Conservation (phyloP, 1,140 invertebrate genomes). For the Camponotus floridanus region DNA sequence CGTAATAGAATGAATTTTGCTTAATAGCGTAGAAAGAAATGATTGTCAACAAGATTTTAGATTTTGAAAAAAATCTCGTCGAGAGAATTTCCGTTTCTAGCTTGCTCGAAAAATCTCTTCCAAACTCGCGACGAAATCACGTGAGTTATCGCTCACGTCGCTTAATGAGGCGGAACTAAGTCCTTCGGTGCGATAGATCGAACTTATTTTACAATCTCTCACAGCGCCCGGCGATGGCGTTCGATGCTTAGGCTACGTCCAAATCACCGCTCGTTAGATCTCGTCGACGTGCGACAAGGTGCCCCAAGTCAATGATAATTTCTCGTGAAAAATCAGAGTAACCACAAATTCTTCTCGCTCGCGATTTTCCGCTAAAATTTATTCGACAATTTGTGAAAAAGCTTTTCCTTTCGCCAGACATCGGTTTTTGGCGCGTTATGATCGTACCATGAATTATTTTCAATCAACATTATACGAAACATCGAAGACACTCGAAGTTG, state of each 20-base stretch:
- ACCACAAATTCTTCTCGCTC: slow-evolving; percentile 17
- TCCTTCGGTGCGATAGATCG: slow-evolving; percentile 38
- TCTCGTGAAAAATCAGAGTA: slow-evolving; percentile 38
- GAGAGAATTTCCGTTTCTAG: neutral
- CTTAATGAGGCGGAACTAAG: slow-evolving; percentile 69
- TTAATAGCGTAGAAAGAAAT: neutral
- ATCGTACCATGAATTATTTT: neutral
- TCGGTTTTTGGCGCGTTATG: slow-evolving; percentile 15
- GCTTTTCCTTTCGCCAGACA: slow-evolving; percentile 35
- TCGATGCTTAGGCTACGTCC: neutral
- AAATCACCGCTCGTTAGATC: slow-evolving; percentile 40
- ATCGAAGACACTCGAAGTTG: neutral
- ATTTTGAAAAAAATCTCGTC: slow-evolving; percentile 29
- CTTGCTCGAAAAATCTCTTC: slow-evolving; percentile 27
- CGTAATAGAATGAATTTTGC: neutral
- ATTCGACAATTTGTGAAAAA: slow-evolving; percentile 29
- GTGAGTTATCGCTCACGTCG: slow-evolving; percentile 26
- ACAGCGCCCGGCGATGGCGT: neutral
- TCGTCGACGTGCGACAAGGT: neutral
- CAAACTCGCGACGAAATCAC: neutral
- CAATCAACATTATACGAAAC: neutral
- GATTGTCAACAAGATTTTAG: slow-evolving; percentile 10
- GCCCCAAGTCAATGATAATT: slow-evolving; percentile 16
- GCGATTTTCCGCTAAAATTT: slow-evolving; percentile 63
- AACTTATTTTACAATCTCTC: slow-evolving; percentile 58